Conservation (phyloP, 2,113 vertebrate genomes). For the Phoxinus phoxinus region DNA sequence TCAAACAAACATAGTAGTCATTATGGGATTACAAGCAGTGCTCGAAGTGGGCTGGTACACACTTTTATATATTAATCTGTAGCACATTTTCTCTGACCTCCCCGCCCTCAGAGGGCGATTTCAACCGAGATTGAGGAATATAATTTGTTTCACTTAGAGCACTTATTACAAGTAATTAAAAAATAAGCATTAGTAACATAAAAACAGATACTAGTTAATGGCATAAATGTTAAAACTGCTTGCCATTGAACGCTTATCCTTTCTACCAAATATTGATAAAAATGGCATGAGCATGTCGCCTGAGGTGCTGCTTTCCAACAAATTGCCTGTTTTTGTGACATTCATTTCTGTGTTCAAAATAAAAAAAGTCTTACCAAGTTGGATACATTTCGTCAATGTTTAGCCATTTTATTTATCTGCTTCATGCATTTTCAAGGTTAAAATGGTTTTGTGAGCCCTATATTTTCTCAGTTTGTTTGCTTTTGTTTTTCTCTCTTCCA, state of each 20-base stretch:
- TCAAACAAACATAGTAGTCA: not conserved
- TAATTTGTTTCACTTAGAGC: too few species aligned
- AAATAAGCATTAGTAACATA: not conserved
- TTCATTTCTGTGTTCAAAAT: not conserved
- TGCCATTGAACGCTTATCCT: slow-evolving; percentile 2
- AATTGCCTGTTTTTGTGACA: not conserved
- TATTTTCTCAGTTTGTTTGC: not conserved
- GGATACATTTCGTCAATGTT: not conserved
- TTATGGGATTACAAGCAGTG: not conserved
- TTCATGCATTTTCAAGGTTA: slow-evolving; percentile 9
- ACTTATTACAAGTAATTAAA: not conserved
- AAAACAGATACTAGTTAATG: not conserved
- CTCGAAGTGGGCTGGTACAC: too few species aligned
- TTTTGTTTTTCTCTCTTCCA: not conserved
- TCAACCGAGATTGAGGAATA: too few species aligned
- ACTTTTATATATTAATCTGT: too few species aligned
- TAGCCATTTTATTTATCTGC: not conserved
- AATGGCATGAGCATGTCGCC: slow-evolving; percentile 28
- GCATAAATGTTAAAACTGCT: not conserved
- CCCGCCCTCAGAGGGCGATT: too few species aligned
- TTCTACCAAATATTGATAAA: slow-evolving; percentile 22
- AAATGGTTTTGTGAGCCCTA: not conserved
- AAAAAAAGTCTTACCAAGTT: not conserved
- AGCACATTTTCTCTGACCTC: too few species aligned
- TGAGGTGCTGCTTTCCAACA: not conserved